Conservation (phyloP, 2,797 vertebrate species). For the Allobates femoralis region DNA sequence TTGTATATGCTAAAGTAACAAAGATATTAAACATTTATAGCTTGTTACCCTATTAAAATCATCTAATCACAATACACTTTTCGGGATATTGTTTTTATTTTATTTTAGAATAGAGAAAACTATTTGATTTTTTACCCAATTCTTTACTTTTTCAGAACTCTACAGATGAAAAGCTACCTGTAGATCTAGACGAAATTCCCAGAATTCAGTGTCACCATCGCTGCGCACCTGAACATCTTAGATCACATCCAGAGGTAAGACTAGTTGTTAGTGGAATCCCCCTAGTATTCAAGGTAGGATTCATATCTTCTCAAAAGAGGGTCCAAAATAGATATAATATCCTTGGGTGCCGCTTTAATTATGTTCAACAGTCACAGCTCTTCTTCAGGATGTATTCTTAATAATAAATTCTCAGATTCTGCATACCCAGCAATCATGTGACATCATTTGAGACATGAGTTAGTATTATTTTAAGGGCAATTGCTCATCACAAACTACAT, state of each 20-base stretch:
- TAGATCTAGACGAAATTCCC: neutral
- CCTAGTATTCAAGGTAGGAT: neutral
- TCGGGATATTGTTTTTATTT: neutral
- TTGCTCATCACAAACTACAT: constrained; percentile 1
- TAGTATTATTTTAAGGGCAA: neutral
- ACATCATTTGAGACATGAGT: neutral
- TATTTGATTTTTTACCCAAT: neutral
- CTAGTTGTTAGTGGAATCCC: neutral
- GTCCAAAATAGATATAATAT: neutral
- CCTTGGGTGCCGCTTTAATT: no score
- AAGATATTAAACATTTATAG: neutral
- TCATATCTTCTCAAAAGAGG: neutral
- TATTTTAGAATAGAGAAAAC: neutral
- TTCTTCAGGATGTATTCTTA: neutral
- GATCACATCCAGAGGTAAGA: constrained; percentile 16
- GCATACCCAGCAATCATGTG: neutral
- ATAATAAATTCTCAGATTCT: neutral
- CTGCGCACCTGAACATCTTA: constrained; percentile 29
- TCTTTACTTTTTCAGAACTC: neutral
- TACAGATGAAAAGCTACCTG: neutral
- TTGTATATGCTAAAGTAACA: neutral
- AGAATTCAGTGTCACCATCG: constrained; percentile 41
- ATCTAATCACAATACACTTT: neutral
- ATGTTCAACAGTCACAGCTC: neutral
- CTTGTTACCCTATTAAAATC: neutral